A percentile compares a stretch with the other conserved stretches of the same genome.
phyloP scores from a whole-genome alignment of 2,113 vertebrate genomes.

The Daphoenositta chrysoptera region DNA sequence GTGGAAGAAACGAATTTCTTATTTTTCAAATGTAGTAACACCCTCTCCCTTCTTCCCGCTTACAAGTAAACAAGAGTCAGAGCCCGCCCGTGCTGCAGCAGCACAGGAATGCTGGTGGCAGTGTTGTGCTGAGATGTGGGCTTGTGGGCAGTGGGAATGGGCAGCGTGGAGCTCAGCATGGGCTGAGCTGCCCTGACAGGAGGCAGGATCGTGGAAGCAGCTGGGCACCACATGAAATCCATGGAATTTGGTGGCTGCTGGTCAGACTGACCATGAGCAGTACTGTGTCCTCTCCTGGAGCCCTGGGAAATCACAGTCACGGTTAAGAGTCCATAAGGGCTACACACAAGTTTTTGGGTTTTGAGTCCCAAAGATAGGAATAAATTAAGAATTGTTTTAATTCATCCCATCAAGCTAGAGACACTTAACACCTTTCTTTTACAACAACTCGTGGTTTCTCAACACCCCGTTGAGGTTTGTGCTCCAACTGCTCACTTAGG shows the following conservation, averaged over 20 bases:
- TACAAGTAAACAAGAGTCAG: background rate
- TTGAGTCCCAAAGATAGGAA: background rate
- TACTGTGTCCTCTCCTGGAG: background rate
- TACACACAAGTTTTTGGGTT: background rate
- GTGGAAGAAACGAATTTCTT: background rate
- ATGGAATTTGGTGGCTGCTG: background rate
- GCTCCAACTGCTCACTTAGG: background rate
- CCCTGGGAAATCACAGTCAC: background rate
- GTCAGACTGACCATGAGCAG: background rate
- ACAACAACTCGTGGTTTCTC: background rate
- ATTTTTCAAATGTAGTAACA: background rate
- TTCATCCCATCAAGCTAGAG: background rate
- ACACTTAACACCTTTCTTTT: background rate
- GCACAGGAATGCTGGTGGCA: background rate
- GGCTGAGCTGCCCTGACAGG: background rate
- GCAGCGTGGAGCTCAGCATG: background rate
- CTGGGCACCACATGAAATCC: background rate
- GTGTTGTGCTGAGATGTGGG: background rate
- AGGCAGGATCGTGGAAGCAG: background rate
- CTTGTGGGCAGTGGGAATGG: background rate
- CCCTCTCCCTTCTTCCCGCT: background rate
- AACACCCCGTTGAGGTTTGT: accelerated
- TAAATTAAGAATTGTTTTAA: background rate
- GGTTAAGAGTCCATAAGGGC: background rate
- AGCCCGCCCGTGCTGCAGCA: accelerated